These are phyloP conservation scores for Hirundo rustica DNA, from an alignment of 2,797 vertebrate genomes.

Conservation along the genomic window DNA sequence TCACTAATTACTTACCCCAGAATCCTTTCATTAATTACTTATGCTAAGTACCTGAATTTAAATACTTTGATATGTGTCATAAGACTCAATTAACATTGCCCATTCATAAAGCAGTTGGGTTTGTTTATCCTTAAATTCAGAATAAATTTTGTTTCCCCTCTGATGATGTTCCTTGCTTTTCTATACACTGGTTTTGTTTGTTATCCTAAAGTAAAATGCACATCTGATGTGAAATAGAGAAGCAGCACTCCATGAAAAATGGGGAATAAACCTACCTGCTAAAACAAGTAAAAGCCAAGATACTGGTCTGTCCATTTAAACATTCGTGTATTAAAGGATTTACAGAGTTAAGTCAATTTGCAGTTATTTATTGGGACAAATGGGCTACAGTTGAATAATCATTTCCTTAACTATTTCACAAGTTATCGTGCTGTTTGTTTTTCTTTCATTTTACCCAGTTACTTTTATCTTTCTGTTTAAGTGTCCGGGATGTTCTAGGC, in stretches of 20 bases:
- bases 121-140: neutral
- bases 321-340: neutral
- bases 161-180: neutral
- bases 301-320: neutral
- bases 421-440: neutral
- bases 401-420: neutral
- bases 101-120: neutral
- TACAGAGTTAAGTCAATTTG: neutral
- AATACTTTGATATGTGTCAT: neutral
- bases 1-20: neutral
- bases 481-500: neutral
- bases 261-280: neutral
- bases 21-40: neutral
- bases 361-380: neutral
- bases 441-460: neutral
- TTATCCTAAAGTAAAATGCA: neutral
- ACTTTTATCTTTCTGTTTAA: neutral
- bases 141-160: neutral
- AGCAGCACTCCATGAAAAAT: neutral
- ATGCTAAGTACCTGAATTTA: neutral
- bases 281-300: neutral
- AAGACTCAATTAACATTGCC: neutral
- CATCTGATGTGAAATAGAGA: neutral
- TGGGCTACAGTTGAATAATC: neutral
- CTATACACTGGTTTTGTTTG: neutral